Evolutionary conservation across 2,113 vertebrate species (phyloP).

Genomic region (Gymnocephalus cernua): DNA sequence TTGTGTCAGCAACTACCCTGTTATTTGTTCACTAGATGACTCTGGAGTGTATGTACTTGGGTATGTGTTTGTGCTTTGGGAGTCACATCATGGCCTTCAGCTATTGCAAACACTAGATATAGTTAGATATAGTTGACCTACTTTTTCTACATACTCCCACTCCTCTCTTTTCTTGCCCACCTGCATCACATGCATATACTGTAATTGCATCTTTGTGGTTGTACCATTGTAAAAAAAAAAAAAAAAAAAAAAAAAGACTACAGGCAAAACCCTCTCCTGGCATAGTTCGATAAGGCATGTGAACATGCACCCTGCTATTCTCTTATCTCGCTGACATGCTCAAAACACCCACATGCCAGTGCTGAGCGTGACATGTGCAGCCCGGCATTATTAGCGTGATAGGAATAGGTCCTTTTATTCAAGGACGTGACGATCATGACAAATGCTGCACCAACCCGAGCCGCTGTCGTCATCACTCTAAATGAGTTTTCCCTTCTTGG

Average conservation of each 20-base stretch:
- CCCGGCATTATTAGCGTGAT: slow-evolving; percentile 74
- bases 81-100: background rate
- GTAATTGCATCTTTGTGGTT: slow-evolving; percentile 56
- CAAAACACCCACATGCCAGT: slow-evolving; percentile 72
- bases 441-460: slow-evolving; percentile 46
- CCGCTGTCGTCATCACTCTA: slow-evolving; percentile 45
- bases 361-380: slow-evolving; percentile 65
- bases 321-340: slow-evolving; percentile 80
- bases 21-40: background rate
- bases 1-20: slow-evolving; percentile 1
- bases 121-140: slow-evolving; percentile 36
- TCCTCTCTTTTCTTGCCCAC: slow-evolving; percentile 17
- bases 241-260: background rate
- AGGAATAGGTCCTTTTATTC: slow-evolving; percentile 71
- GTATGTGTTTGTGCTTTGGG: slow-evolving; percentile 1
- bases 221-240: slow-evolving; percentile 58
- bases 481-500: slow-evolving; percentile 48
- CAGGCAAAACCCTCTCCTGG: slow-evolving; percentile 75
- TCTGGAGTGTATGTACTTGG: background rate
- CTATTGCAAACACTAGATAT: background rate
- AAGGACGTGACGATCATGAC: slow-evolving; percentile 69
- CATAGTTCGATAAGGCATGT: slow-evolving; percentile 76
- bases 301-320: slow-evolving; percentile 82
- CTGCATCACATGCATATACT: slow-evolving; percentile 43
- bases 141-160: slow-evolving; percentile 8